Evolutionary conservation across 2,888 invertebrate genomes (phyloP).

Genomic region (Kryphioiulus occultus): DNA sequence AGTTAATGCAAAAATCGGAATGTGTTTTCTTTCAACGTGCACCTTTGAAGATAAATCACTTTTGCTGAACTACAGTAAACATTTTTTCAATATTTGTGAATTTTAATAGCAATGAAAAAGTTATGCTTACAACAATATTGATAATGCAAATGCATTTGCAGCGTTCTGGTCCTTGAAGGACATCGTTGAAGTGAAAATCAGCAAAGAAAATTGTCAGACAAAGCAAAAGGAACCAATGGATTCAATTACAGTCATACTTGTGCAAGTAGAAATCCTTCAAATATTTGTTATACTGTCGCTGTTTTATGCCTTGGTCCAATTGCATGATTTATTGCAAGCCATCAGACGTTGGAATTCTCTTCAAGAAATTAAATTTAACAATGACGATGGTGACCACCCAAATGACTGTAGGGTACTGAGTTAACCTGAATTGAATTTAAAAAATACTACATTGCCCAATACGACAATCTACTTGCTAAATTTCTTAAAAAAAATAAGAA

Average conservation of each 20-base stretch:
- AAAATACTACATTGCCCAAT: too few relatives aligned
- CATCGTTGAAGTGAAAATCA: background rate
- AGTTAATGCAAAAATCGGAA: background rate
- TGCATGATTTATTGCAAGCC: too few relatives aligned
- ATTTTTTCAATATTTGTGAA: background rate
- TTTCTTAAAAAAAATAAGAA: too few relatives aligned
- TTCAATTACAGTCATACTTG: background rate
- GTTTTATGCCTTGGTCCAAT: too few relatives aligned
- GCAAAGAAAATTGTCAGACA: background rate
- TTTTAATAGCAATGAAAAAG: background rate
- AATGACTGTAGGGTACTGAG: too few relatives aligned
- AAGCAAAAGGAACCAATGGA: background rate
- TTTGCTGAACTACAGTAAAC: background rate
- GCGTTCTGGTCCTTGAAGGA: background rate
- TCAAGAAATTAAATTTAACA: too few relatives aligned
- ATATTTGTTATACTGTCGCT: too few relatives aligned
- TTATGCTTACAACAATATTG: too few relatives aligned
- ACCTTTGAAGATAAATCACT: background rate
- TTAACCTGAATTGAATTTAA: too few relatives aligned
- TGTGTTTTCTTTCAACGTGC: background rate
- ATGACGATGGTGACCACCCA: too few relatives aligned
- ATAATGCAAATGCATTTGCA: background rate
- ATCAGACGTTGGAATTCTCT: too few relatives aligned
- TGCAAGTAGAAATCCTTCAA: background rate
- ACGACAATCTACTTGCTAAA: too few relatives aligned